Evolutionary conservation across 2,113 vertebrate genomes (phyloP), one percentile per base, ranked within the genome.

Genomic region (Dissostichus mawsoni): DNA sequence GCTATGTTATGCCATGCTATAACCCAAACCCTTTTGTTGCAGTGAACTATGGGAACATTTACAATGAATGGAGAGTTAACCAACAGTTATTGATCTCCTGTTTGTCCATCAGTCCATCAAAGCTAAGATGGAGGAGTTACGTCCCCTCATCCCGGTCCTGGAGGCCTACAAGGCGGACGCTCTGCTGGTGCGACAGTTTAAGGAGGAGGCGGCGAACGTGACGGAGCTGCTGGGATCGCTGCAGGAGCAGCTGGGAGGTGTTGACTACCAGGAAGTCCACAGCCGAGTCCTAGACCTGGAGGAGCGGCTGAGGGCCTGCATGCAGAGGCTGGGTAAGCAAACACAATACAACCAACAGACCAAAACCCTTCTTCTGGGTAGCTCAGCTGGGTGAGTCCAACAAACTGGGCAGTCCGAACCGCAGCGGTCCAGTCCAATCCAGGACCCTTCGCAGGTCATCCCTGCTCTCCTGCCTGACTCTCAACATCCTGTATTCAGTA

Each of bases 81-180:
- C 10, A 10, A 6, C 0, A 1, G 58, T 48, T 50, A 4, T n/a
- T 48, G 29, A n/a, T 50, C 10, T 33, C 4, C 11, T 69, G 0
- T 77, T n/a, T 78, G 41, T 84, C 48, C 50, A 96, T 94, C 96
- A 99, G 98, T 97, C 96, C 67, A 98, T 99, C 94, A 98, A 98
- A 96, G 95, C 96, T 92, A 98, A 98, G 96, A 99, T 99, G 98
- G 97, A 98, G 92, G 97, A 98, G 94, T 93, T 99, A 90, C 97
- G 97, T 94, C 97, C 98, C 92, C 96, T 99, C 92, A 98, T 99
- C 87, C 97, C 97, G 83, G 97, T 98, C 92, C 96, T 99, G 96
- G 98, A 99, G 94, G 95, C 98, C 91, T 99, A 99, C 96, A 99
- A 98, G 94, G 97, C 98, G 76, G 98, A 99, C 93, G 97, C 97